Conservation (phyloP, 2,113 vertebrate species). For the Odocoileus virginianus region DNA sequence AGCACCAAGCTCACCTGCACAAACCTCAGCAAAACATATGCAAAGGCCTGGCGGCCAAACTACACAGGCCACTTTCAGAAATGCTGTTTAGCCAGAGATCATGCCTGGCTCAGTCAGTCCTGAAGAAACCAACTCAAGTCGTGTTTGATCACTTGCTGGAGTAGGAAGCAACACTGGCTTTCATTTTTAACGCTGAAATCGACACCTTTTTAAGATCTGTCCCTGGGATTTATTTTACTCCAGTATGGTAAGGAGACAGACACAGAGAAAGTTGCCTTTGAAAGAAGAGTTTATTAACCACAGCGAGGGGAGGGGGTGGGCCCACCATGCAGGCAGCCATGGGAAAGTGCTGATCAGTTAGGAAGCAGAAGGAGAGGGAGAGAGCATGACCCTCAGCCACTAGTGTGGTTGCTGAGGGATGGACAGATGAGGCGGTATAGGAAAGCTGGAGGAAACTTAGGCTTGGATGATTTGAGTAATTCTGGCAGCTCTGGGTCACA, state of each 20-base stretch:
- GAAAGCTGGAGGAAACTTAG: not conserved
- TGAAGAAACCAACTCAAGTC: not conserved
- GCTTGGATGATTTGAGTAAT: not conserved
- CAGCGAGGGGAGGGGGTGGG: not conserved
- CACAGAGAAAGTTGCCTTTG: not conserved
- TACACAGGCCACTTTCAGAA: not conserved
- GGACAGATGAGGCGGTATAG: not conserved
- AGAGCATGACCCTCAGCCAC: not conserved
- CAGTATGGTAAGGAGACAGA: not conserved
- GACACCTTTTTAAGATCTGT: not conserved
- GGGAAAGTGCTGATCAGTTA: fast-evolving
- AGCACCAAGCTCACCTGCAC: not conserved
- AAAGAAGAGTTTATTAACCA: not conserved
- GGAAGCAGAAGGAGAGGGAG: not conserved
- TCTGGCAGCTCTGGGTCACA: not conserved
- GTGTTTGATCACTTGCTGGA: not conserved
- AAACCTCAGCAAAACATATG: not conserved
- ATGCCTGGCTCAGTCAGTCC: not conserved
- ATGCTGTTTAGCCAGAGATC: not conserved
- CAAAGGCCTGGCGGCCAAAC: not conserved
- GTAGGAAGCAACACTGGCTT: not conserved
- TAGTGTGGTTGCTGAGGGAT: not conserved
- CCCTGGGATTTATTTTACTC: not conserved
- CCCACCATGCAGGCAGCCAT: fast-evolving
- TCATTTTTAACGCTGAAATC: not conserved